A percentile compares a stretch with the other conserved stretches of the same genome.
Conservation (phyloP, 2,888 invertebrate species). For the Nomada fucata region DNA sequence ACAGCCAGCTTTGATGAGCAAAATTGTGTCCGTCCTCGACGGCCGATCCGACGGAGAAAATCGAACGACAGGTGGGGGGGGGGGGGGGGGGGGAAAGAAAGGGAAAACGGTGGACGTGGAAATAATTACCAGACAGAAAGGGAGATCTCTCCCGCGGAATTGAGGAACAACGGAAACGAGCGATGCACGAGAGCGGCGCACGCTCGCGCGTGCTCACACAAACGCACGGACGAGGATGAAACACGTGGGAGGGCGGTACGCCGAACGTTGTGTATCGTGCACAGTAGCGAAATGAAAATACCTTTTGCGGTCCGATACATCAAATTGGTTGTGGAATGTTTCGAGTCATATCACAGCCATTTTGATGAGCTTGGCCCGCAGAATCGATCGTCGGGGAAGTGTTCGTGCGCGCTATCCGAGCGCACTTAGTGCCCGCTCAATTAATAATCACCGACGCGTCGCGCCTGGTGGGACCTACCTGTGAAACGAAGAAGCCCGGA, state of each 20-base stretch:
- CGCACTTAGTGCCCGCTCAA: constrained; percentile 45
- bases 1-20: constrained; percentile 99
- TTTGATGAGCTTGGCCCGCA: constrained; percentile 94
- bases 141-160: constrained; percentile 26
- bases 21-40: constrained; percentile 85
- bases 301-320: constrained; percentile 88
- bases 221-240: not conserved
- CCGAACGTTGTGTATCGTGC: constrained; percentile 7
- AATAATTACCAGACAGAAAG: constrained; percentile 47
- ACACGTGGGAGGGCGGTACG: not conserved
- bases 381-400: constrained; percentile 77
- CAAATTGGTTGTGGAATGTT: constrained; percentile 95
- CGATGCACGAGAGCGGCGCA: not conserved
- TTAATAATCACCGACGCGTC: constrained; percentile 44
- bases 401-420: constrained; percentile 14
- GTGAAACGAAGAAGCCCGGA: too few relatives aligned
- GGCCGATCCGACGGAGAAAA: constrained; percentile 41
- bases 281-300: constrained; percentile 55
- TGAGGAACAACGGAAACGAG: constrained; percentile 18
- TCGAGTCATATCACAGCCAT: constrained; percentile 97
- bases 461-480: not conserved
- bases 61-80: not conserved
- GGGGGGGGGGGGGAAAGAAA: too few relatives aligned
- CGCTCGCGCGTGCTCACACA: too few relatives aligned
- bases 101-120: constrained; percentile 31